These are phyloP conservation scores for Hypena proboscidalis DNA, from an alignment of 2,888 invertebrate genomes.

Conservation along the genomic window DNA sequence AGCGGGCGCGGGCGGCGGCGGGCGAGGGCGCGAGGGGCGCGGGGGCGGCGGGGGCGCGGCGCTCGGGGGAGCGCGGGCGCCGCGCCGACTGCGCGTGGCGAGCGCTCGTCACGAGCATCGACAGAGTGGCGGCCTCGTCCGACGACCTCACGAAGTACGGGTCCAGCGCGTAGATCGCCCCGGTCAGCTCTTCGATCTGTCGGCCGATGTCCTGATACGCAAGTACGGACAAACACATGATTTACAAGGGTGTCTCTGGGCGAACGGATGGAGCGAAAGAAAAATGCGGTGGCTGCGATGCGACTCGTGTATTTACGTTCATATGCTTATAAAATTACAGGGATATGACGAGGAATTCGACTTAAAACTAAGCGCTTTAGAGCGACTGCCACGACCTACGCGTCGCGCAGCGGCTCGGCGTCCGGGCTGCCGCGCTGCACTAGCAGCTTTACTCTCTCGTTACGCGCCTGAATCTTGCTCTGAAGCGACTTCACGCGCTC, in stretches of 20 bases:
- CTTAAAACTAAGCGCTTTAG: conserved; percentile 64
- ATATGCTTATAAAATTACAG: conserved; percentile 63
- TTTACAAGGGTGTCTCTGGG: conserved; percentile 71
- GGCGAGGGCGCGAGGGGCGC: conserved; percentile 13
- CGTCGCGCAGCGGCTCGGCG: conserved; percentile 89
- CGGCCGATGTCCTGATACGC: conserved; percentile 89
- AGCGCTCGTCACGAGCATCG: conserved; percentile 78
- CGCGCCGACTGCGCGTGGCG: conserved; percentile 55
- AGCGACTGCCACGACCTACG: conserved; percentile 72
- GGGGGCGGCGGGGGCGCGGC: conserved; percentile 39
- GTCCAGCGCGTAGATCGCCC: conserved; percentile 90
- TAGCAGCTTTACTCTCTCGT: conserved; percentile 94
- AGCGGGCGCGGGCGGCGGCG: conserved; percentile 32
- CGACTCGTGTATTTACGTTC: conserved; percentile 72
- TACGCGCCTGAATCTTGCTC: conserved; percentile 94
- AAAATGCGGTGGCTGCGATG: conserved; percentile 75
- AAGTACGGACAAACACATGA: conserved; percentile 82
- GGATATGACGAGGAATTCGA: conserved; percentile 63
- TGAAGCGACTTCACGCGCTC: conserved; percentile 94
- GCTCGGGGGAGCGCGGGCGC: conserved; percentile 83
- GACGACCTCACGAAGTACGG: conserved; percentile 87
- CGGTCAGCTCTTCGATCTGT: conserved; percentile 89
- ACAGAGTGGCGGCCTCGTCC: conserved; percentile 86
- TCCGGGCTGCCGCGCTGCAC: conserved; percentile 95
- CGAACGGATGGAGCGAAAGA: conserved; percentile 63